Evolutionary conservation across 2,888 invertebrate genomes (phyloP).

Genomic region (Syrphus vitripennis): DNA sequence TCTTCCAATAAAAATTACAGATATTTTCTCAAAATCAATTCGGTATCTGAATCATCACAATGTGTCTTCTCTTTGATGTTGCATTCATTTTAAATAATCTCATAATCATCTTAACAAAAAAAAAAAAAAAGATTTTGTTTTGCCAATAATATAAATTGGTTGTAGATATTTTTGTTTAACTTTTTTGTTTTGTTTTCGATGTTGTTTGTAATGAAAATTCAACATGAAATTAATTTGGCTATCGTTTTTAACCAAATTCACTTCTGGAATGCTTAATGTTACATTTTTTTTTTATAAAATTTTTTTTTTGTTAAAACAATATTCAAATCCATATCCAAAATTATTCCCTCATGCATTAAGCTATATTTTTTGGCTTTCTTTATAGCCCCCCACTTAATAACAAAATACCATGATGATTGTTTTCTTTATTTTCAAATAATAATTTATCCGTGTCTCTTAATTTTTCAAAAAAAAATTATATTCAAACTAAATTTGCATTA

Average conservation of each 20-base stretch:
- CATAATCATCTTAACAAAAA: constrained; percentile 38
- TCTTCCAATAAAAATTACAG: constrained; percentile 6
- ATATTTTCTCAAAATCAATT: constrained; percentile 41
- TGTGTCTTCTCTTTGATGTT: constrained; percentile 65
- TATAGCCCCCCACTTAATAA: constrained; percentile 20
- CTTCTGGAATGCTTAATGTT: constrained; percentile 58
- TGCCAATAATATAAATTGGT: constrained; percentile 40
- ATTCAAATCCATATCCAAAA: constrained; percentile 14
- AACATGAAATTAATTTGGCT: constrained; percentile 20
- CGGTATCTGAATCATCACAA: constrained; percentile 72
- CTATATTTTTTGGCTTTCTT: too few species aligned
- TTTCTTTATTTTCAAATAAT: background rate
- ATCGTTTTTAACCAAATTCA: constrained; percentile 1
- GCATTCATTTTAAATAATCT: constrained; percentile 53
- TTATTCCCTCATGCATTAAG: constrained; percentile 40
- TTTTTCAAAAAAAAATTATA: background rate
- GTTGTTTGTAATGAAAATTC: constrained; percentile 61
- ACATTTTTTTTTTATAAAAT: background rate
- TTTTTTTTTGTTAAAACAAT: constrained; percentile 11
- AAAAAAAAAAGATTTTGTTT: background rate
- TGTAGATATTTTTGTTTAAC: constrained; percentile 28
- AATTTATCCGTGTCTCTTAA: background rate
- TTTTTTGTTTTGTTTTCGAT: constrained; percentile 41
- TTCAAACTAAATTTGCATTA: background rate
- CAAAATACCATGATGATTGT: background rate